Evolutionary conservation across 2,113 vertebrate species (phyloP), one percentile per base, ranked within the genome.

Genomic region (Hippocampus zosterae): DNA sequence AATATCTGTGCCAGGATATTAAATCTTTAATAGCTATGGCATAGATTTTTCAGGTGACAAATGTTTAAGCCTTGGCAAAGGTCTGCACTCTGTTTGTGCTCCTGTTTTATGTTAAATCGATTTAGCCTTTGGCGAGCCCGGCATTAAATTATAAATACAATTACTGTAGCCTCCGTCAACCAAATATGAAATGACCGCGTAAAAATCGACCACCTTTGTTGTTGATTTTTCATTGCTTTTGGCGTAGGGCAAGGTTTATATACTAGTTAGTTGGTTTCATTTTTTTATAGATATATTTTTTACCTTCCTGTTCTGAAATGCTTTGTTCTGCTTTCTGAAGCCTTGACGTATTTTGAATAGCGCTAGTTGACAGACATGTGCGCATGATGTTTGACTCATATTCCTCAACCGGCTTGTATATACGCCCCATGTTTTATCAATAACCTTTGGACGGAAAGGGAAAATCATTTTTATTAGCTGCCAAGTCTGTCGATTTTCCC

Each of bases 131-230:
- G 55, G 55, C 27, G 27, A 57, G 27, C 12, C 15, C 27, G 55
- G 55, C 55, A 27, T 57, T 57, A 57, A 57, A 12, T 57, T 57
- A 27, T 57, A 27, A 57, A 57, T 57, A 57, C 23, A 57, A 57
- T 57, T 57, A 57, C 55, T 57, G 55, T 27, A 57, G 55, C 52
- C 52, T 55, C 15, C 1, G 48, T 50, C 52, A 55, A 55, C 21
- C n/a, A 55, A 55, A 55, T 55, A 55, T 55, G 52, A 55, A 55
- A 55, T n/a, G 52, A 55, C 52, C 23, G n/a, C 52, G 10, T 55
- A n/a, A 55, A 55, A 55, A 55, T 55, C 52, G 52, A 55, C 52
- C 52, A 9, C 8, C 9, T 23, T 55, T n/a, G 52, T 21, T n/a
- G 19, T 8, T 55, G 21, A 55, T 55, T 23, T 55, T 55, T 55